Percentiles rank a stretch among this genome's conserved stretches.
These are phyloP conservation scores for Patella vulgata DNA, from an alignment of 1,140 invertebrate species.

Conservation along the genomic window DNA sequence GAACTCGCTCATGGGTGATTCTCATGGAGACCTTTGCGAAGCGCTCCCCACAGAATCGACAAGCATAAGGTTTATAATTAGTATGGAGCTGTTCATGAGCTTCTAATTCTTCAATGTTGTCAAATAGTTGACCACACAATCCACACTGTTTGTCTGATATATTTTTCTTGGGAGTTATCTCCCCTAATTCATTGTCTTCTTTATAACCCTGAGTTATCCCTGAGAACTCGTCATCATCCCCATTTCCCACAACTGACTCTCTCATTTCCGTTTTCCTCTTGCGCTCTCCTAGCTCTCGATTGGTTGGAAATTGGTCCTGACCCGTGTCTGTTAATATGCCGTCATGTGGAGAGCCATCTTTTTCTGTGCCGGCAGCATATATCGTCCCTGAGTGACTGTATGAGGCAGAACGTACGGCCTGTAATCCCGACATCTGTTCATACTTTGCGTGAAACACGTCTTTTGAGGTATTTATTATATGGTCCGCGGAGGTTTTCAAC, in stretches of 20 bases:
- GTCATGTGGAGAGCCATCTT: background rate
- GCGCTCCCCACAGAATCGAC: constrained; percentile 51
- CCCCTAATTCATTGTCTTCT: constrained; percentile 6
- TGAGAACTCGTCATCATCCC: background rate
- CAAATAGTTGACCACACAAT: constrained; percentile 49
- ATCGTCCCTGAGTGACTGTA: too few relatives aligned
- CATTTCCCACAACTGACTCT: background rate
- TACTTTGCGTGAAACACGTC: constrained; percentile 12
- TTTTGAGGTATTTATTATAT: constrained; percentile 11
- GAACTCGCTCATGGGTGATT: constrained; percentile 48
- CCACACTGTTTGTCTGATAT: constrained; percentile 42
- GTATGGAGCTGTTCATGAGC: constrained; percentile 51
- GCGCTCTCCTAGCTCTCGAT: constrained; percentile 9
- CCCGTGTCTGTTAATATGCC: constrained; percentile 3
- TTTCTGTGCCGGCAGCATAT: too few relatives aligned
- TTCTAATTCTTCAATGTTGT: constrained; percentile 39
- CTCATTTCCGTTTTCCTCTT: constrained; percentile 12
- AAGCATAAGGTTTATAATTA: constrained; percentile 52
- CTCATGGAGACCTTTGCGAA: constrained; percentile 48
- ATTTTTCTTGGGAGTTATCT: background rate
- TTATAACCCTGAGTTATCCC: background rate
- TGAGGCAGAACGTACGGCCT: too few relatives aligned
- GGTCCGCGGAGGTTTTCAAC: too few relatives aligned
- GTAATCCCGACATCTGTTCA: constrained; percentile 12
- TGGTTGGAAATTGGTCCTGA: too few relatives aligned